Base-by-base conservation (phyloP, 2,797 vertebrate genomes). In the Phrynocephalus guinanensis region DNA sequence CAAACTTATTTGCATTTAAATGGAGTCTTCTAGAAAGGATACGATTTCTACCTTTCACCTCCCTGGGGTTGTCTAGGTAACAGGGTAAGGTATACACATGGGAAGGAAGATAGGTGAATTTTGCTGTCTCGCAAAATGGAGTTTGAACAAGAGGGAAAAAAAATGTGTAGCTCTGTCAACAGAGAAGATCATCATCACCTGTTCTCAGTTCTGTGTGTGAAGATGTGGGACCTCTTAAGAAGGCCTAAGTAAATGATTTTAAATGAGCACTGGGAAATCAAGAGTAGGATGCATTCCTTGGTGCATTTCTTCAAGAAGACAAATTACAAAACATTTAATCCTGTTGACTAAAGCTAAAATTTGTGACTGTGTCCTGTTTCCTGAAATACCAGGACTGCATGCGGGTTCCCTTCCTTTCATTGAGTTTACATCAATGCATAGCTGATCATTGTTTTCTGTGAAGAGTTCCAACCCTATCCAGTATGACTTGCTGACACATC, bases 1-100 rank as follows among this genome's bases (percentile, higher is more conserved):
- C 83, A 82, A 82, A 82, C 60, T 33, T 77, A 87, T 87, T 87
- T 82, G 72, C 86, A 87, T 87, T 77, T 87, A 87, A 87, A 87
- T 87, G 86, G 86, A 87, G 79, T 82, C 79, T 76, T 87, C 86
- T 66, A 87, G 72, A 71, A 82, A 82, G 79, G 63, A 87, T 87
- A 82, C 66, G 66, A 87, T 82, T 52, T 68, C 78, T 82, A 68
- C 56, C 52, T 86, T 86, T 86, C 71, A 44, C 79, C 78, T 80
- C 38, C 44, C 80, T 77, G 63, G 44, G 79, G 86, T 87, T 82
- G 75, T 79, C 76, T 79, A 71, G 75, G 82, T 88, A 78, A 88
- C 82, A 86, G 68, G 28, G 38, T 71, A 60, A 87, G 76, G 87
- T 71, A 79, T 79, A 79, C 20, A 72, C 26, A 75, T 82, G 60